These are phyloP conservation scores for Charadrius vociferus DNA, from an alignment of 2,113 vertebrate species.

Conservation along the genomic window DNA sequence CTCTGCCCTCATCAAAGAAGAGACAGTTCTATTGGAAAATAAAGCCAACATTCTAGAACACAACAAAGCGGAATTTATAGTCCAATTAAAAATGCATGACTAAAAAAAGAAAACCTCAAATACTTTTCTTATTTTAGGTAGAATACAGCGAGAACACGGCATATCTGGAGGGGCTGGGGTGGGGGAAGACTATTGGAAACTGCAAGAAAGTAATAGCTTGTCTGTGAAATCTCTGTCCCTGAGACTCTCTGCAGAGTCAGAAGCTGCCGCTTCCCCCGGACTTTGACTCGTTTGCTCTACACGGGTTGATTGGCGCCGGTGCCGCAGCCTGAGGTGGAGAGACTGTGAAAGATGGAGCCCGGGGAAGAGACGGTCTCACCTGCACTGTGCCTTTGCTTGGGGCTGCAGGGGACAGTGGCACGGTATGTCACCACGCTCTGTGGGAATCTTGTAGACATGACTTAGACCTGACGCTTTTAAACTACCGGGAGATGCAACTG, in stretches of 20 bases:
- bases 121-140: background rate
- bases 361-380: background rate
- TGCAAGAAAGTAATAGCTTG: background rate
- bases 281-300: background rate
- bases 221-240: fast-evolving
- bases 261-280: background rate
- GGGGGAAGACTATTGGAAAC: background rate
- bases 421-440: fast-evolving
- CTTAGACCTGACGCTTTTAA: background rate
- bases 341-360: fast-evolving
- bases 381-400: fast-evolving
- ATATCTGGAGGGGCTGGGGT: fast-evolving
- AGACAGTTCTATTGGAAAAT: conserved; percentile 66
- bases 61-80: conserved; percentile 43
- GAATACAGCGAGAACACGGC: background rate
- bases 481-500: fast-evolving
- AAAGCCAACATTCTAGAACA: conserved; percentile 53
- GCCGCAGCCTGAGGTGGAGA: background rate
- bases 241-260: background rate
- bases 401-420: fast-evolving
- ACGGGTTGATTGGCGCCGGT: background rate
- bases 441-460: fast-evolving
- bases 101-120: background rate
- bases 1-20: conserved; percentile 54
- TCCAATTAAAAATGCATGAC: conserved; percentile 11